phyloP scores from a whole-genome alignment of 2,113 vertebrate species.

The Sclerurus mexicanus region DNA sequence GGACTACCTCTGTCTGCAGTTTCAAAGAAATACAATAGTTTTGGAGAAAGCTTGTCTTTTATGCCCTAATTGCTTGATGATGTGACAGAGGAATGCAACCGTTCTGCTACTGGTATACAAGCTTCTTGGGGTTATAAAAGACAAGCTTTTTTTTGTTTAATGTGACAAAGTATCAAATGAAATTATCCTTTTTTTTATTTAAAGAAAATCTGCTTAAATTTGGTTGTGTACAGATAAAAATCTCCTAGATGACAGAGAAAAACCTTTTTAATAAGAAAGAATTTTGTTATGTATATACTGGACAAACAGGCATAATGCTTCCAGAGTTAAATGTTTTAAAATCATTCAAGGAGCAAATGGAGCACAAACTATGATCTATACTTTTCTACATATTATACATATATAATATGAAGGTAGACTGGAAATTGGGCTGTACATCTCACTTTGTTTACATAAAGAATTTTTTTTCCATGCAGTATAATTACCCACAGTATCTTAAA shows the following conservation, averaged over 20 bases:
- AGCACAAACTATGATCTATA: background rate
- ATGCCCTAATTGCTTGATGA: background rate
- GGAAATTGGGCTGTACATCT: background rate
- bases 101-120: background rate
- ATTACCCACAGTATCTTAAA: background rate
- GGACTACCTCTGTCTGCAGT: background rate
- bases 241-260: background rate
- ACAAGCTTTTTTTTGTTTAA: background rate
- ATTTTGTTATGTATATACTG: background rate
- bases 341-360: background rate
- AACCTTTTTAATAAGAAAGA: background rate
- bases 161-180: background rate
- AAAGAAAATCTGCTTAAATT: background rate
- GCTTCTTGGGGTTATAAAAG: background rate
- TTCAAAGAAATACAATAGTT: background rate
- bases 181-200: background rate
- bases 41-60: background rate
- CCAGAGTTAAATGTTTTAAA: background rate
- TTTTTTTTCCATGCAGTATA: background rate
- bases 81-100: background rate
- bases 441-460: background rate
- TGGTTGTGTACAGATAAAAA: background rate
- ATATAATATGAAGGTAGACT: background rate
- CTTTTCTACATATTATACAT: background rate
- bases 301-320: background rate